Conservation (phyloP, 92 coral and sea anemone genomes). For the Plumapathes pennacea region DNA sequence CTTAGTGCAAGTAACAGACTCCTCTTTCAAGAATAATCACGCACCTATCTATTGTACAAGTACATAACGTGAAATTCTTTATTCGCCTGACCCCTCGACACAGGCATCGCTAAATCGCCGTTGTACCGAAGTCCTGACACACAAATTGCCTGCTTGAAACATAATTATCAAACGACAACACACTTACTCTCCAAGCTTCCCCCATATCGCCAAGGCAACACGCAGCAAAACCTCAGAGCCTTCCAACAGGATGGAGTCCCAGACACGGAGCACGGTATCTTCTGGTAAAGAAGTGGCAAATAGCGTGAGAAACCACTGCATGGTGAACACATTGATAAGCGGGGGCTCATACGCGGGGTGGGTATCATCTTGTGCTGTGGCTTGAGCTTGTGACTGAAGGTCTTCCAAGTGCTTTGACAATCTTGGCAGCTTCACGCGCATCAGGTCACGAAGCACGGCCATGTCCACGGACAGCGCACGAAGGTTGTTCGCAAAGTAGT, state of each 20-base stretch:
- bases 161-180: too few relatives aligned
- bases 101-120: too few relatives aligned
- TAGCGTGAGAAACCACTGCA: slow-evolving; percentile 99
- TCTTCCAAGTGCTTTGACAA: slow-evolving; percentile 85
- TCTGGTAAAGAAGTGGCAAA: slow-evolving; percentile 97
- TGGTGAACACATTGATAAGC: slow-evolving; percentile 94
- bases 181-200: slow-evolving; percentile 91
- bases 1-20: not conserved
- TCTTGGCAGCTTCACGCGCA: slow-evolving; percentile 83
- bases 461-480: slow-evolving; percentile 97
- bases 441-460: slow-evolving; percentile 95
- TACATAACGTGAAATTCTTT: too few relatives aligned
- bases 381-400: slow-evolving; percentile 92
- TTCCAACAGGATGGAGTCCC: slow-evolving; percentile 96
- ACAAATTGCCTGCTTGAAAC: too few relatives aligned
- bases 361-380: slow-evolving; percentile 69
- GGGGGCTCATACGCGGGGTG: slow-evolving; percentile 91
- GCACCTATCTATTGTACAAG: too few relatives aligned
- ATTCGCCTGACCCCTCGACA: too few relatives aligned
- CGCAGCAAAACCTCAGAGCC: slow-evolving; percentile 96
- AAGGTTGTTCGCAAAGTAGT: slow-evolving; percentile 96
- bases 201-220: slow-evolving; percentile 98
- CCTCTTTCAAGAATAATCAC: not conserved
- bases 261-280: slow-evolving; percentile 92
- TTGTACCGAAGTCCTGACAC: too few relatives aligned